Evolutionary conservation across 2,888 invertebrate genomes (phyloP).

Genomic region (Pediacus dermestoides): DNA sequence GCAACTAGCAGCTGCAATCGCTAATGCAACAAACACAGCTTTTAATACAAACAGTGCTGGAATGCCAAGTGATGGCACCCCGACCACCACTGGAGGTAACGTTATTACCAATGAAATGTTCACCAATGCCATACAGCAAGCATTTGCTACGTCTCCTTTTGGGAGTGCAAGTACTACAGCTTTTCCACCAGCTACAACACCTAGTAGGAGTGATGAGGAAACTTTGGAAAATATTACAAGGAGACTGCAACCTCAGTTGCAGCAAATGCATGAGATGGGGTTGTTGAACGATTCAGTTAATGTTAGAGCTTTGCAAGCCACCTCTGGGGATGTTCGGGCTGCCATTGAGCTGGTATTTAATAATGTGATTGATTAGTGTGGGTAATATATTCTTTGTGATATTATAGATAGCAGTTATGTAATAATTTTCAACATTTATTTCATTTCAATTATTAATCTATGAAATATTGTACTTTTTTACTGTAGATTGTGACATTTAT

Average conservation of each 20-base stretch:
- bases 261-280: constrained; percentile 89
- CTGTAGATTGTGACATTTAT: too few relatives aligned
- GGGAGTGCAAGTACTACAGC: constrained; percentile 20
- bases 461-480: too few relatives aligned
- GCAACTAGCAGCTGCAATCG: constrained; percentile 70
- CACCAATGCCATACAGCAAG: constrained; percentile 72
- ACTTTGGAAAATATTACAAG: constrained; percentile 38
- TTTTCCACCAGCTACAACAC: constrained; percentile 18
- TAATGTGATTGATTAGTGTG: constrained; percentile 48
- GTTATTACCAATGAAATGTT: constrained; percentile 76
- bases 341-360: constrained; percentile 88
- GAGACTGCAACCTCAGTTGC: constrained; percentile 57
- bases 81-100: constrained; percentile 21
- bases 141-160: constrained; percentile 49
- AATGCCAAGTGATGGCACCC: constrained; percentile 25
- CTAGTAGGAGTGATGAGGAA: constrained; percentile 27
- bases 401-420: too few relatives aligned
- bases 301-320: constrained; percentile 77
- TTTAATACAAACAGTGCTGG: constrained; percentile 37
- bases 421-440: too few relatives aligned
- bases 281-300: constrained; percentile 79
- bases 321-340: constrained; percentile 81
- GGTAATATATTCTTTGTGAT: constrained; percentile 2
- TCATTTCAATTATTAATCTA: too few relatives aligned
- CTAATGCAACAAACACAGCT: constrained; percentile 53